Base-by-base conservation (phyloP, 1,140 invertebrate species). In the Macrobrachium nipponense region DNA sequence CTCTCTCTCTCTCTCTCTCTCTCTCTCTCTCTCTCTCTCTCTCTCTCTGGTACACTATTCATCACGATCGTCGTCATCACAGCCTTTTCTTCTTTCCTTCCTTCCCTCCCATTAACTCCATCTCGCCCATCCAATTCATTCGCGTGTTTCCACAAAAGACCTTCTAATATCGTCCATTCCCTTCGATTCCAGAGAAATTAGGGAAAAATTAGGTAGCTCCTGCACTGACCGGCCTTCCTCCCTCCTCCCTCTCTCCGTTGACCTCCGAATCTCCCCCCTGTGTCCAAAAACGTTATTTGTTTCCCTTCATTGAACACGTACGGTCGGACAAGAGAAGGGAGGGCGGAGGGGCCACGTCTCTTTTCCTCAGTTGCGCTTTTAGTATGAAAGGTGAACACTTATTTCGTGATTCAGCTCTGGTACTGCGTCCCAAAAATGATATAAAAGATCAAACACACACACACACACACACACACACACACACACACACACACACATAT, bases 131-230 rank as follows among this genome's bases (percentile, higher is more conserved):
- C 51, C 51, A 51, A 51, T 51, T 51, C 51, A 51, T 51, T 51
- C 51, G 51, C 51, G 51, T 51, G 51, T 51, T 20, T 36, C 80
- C 80, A 81, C 80, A 81, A 81, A 72, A 72, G 80, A 72, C 44
- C 66, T 72, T 72, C 64, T 72, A 72, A 81, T 81, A 72, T 43
- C 80, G 20, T 68, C 36, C 72, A 72, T 81, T 81, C 58, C 43
- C 80, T 68, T 23, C 27, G 23, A 81, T 70, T 81, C 64, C n/a
- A 60, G 64, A 59, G 64, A 59, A 72, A 81, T 72, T 81, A 81
- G 80, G 68, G 80, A 58, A 15, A 51, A 51, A 51, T 51, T 51
- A 51, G 51, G 51, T 51, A 51, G 51, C 51, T 51, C 51, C 51
- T 51, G 20, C 23, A 51, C 60, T 81, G 80, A 81, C 80, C 66